A percentile compares a stretch with the other conserved stretches of the same genome.
Conservation (phyloP, 2,113 vertebrate species). For the Synodontis membranacea region DNA sequence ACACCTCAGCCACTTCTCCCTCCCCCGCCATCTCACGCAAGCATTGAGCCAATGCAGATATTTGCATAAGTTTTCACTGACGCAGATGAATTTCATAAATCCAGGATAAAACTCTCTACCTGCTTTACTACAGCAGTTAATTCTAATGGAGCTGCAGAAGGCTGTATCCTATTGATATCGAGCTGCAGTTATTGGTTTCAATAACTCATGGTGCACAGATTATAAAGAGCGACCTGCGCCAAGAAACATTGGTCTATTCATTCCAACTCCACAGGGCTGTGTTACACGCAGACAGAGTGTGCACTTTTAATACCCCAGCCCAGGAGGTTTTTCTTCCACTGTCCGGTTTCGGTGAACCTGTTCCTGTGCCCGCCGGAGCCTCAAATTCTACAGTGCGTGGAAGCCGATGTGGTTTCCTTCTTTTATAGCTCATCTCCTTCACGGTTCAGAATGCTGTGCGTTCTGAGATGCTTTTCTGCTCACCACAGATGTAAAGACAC, state of each 20-base stretch:
- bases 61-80: constrained; percentile 43
- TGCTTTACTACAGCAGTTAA: not conserved
- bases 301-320: not conserved
- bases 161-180: constrained; percentile 29
- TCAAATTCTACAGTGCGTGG: not conserved
- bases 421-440: not conserved
- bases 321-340: not conserved
- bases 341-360: not conserved
- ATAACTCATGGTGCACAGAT: constrained; percentile 2
- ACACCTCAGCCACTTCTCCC: constrained; percentile 31
- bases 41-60: constrained; percentile 21
- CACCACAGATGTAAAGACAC: not conserved
- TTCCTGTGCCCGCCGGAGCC: too few relatives aligned
- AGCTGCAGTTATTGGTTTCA: constrained; percentile 35
- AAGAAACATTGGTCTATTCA: not conserved
- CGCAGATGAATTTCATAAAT: constrained; percentile 26
- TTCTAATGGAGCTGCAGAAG: constrained; percentile 11
- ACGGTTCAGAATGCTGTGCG: not conserved
- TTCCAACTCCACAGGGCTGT: constrained; percentile 3
- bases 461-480: not conserved
- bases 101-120: constrained; percentile 7
- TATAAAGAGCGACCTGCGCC: constrained; percentile 28
- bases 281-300: not conserved
- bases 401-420: not conserved
- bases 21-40: constrained; percentile 25